Conservation (phyloP, 2,888 invertebrate species). For the Lordiphosa fenestrarum region DNA sequence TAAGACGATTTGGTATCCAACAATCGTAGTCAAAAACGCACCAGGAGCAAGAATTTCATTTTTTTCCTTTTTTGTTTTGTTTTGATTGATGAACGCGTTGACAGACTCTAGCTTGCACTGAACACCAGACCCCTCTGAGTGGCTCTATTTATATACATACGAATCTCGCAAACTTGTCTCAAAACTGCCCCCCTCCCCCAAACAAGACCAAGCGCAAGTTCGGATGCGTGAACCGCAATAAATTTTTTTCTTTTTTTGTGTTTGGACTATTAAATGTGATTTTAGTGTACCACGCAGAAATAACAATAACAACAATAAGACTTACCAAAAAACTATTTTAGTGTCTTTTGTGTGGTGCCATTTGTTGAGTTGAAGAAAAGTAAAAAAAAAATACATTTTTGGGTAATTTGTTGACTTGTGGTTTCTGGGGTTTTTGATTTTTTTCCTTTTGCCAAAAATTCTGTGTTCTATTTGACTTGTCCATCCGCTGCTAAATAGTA, state of each 20-base stretch:
- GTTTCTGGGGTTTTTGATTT: constrained; percentile 24
- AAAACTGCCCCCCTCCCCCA: neutral
- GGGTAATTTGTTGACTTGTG: constrained; percentile 31
- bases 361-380: constrained; percentile 33
- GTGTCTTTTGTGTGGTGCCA: constrained; percentile 31
- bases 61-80: constrained; percentile 29
- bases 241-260: constrained; percentile 47
- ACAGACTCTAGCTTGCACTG: constrained; percentile 66
- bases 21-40: constrained; percentile 40
- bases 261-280: constrained; percentile 70
- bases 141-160: constrained; percentile 68
- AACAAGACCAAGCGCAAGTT: neutral
- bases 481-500: constrained; percentile 35
- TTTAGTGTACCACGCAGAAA: constrained; percentile 61
- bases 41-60: constrained; percentile 76
- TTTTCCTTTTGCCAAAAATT: constrained; percentile 38
- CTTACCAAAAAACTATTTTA: constrained; percentile 30
- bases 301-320: constrained; percentile 32
- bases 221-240: constrained; percentile 20
- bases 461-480: constrained; percentile 52
- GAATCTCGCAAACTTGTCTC: constrained; percentile 7
- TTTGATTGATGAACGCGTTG: constrained; percentile 57
- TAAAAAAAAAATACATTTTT: constrained; percentile 9
- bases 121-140: constrained; percentile 50
- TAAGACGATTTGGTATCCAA: no score